Conservation (phyloP, 2,888 invertebrate genomes). For the Oxyteleia sp. region DNA sequence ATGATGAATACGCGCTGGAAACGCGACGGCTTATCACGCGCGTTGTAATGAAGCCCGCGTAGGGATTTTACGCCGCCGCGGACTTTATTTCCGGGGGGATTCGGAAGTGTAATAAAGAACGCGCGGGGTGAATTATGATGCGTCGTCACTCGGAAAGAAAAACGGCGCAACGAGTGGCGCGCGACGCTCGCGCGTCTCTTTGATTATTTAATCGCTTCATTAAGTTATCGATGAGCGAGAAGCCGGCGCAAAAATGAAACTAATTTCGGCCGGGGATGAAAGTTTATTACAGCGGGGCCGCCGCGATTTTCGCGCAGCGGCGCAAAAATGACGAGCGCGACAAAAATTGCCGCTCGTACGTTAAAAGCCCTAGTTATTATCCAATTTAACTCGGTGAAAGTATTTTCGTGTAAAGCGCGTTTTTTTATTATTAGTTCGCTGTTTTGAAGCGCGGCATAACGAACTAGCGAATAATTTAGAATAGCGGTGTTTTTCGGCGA, state of each 20-base stretch:
- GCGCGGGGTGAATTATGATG: conserved; percentile 51
- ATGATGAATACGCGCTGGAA: conserved; percentile 63
- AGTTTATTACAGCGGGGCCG: background rate
- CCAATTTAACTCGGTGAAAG: background rate
- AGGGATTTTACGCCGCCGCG: conserved; percentile 52
- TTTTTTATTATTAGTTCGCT: too few species aligned
- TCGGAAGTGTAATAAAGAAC: conserved; percentile 60
- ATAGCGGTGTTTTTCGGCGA: too few species aligned
- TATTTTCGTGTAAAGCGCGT: background rate
- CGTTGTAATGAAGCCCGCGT: conserved; percentile 60
- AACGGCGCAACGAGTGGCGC: conserved; percentile 5
- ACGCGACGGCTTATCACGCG: conserved; percentile 69
- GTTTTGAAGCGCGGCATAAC: background rate
- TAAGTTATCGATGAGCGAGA: conserved; percentile 8
- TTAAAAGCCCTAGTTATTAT: too few species aligned
- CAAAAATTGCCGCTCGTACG: too few species aligned
- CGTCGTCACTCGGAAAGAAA: conserved; percentile 37
- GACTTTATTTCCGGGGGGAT: conserved; percentile 61
- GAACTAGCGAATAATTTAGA: background rate
- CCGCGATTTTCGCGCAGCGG: too few species aligned
- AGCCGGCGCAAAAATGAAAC: background rate
- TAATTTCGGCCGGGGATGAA: background rate
- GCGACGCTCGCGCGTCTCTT: conserved; percentile 5
- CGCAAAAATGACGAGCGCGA: too few species aligned
- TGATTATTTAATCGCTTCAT: conserved; percentile 25